Evolutionary conservation across 2,888 invertebrate genomes (phyloP), one percentile per base, ranked within the genome.

Genomic region (Sisyra nigra): DNA sequence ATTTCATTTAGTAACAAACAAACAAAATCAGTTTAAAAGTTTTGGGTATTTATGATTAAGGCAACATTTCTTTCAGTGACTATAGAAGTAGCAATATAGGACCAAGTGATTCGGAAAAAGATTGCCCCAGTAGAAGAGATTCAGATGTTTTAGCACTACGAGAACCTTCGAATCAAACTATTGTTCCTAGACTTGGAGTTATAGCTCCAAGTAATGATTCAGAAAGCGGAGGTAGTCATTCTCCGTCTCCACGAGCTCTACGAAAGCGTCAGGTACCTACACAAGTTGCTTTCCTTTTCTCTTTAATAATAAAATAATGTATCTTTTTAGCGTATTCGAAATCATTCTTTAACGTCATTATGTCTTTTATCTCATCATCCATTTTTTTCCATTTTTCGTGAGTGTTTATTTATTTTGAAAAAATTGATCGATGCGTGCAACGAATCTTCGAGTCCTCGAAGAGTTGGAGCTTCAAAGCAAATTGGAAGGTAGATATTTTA

Each of bases 351-450:
- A 51, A 98, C 98, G 32, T 96, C 97, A 40, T 69, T 99, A 45
- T 99, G 98, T 67, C 77, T 99, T 52, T 74, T 99, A 45, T 96
- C 96, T 48, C 98, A 99, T 71, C 97, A 99, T 71, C 96, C 97
- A 31, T 98, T 99, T 68, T 94, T 98, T 67, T 86, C 96, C 48
- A 92, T 88, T 56, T 98, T 98, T 69, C 85, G 98, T 51, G 93
- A 97, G 71, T 93, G 96, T 69, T 77, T 99, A 53, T 88, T 87
- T 67, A 84, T 94, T 54, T 71, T 99, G 56, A 89, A 93, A 65
- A 87, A 87, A 59, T 71, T 99, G 51, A 93, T 99, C 55, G 96
- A 97, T 66, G 92, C 94, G 46, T 96, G 96, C 66, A 94, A 97
- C 67, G 92, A 93, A 67, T 85, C 88, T 55, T 83, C 85, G 49